Evolutionary conservation across 2,113 vertebrate species (phyloP).

Genomic region (Tursiops truncatus): DNA sequence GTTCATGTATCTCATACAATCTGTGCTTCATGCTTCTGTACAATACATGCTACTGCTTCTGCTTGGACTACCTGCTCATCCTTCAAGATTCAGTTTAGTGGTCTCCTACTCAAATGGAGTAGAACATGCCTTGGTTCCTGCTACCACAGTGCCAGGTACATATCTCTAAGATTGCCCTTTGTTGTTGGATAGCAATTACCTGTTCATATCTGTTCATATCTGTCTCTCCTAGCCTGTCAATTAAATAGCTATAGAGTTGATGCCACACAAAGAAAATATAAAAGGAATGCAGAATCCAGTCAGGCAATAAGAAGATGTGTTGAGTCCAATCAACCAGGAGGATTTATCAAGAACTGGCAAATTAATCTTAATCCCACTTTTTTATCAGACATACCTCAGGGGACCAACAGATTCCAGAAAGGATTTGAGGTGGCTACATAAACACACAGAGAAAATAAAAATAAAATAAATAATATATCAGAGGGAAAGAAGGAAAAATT

Average conservation of each 20-base stretch:
- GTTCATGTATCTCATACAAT: background rate
- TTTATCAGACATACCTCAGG: background rate
- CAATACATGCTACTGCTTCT: background rate
- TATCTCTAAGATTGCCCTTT: background rate
- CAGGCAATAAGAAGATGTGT: background rate
- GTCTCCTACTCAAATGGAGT: background rate
- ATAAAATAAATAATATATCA: background rate
- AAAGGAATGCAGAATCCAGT: background rate
- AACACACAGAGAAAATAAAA: background rate
- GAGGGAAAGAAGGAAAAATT: background rate
- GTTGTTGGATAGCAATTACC: background rate
- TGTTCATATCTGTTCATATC: background rate
- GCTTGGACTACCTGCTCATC: background rate
- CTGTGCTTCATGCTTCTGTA: background rate
- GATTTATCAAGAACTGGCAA: background rate
- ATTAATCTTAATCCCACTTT: background rate
- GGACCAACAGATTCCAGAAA: background rate
- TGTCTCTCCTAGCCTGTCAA: background rate
- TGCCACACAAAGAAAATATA: background rate
- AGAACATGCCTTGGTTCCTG: background rate
- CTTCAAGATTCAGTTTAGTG: background rate
- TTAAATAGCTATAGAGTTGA: constrained; percentile 14
- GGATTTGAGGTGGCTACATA: background rate
- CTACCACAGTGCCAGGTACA: background rate
- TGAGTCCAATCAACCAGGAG: background rate